A percentile compares a stretch with the other conserved stretches of the same genome.
Conservation (phyloP, 1,140 invertebrate species). For the Drosophila pruinosa region DNA sequence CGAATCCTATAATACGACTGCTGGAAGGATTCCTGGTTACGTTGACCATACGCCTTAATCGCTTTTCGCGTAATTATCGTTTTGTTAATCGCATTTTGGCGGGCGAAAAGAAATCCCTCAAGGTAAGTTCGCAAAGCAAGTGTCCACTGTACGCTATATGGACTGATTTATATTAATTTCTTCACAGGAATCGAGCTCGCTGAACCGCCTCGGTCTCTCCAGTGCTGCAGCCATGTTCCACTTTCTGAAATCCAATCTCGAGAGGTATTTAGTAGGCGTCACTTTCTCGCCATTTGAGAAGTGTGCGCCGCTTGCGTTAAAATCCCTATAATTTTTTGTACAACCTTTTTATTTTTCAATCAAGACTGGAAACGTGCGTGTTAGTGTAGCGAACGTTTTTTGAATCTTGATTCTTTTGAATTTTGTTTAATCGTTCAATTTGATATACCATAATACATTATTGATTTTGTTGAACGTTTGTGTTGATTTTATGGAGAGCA, state of each 20-base stretch:
- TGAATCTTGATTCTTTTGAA: slow-evolving; percentile 13
- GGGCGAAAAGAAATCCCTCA: slow-evolving; percentile 92
- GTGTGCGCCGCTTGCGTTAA: slow-evolving; percentile 70
- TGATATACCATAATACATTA: slow-evolving; percentile 2
- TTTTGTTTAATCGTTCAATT: slow-evolving; percentile 16
- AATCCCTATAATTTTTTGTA: slow-evolving; percentile 6
- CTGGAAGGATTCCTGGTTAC: slow-evolving; percentile 91
- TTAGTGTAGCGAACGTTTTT: slow-evolving; percentile 51
- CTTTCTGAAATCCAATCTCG: slow-evolving; percentile 73
- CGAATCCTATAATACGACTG: slow-evolving; percentile 75
- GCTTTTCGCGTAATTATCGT: slow-evolving; percentile 95
- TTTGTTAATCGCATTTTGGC: slow-evolving; percentile 92
- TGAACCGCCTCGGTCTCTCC: slow-evolving; percentile 66
- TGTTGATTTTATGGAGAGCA: slow-evolving; percentile 19
- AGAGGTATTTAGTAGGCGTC: slow-evolving; percentile 68
- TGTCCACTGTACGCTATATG: neutral
- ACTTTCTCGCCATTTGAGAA: slow-evolving; percentile 8
- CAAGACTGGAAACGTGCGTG: slow-evolving; percentile 25
- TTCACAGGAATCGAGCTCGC: slow-evolving; percentile 63
- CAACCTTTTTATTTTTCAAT: slow-evolving; percentile 33
- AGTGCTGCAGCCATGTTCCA: slow-evolving; percentile 75
- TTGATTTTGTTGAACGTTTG: slow-evolving; percentile 52
- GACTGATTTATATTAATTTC: neutral
- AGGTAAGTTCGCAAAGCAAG: slow-evolving; percentile 84
- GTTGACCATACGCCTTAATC: slow-evolving; percentile 93